A percentile compares a stretch with the other conserved stretches of the same genome.
phyloP scores from a whole-genome alignment of 2,797 vertebrate species.

The Epinephelus malabaricus region DNA sequence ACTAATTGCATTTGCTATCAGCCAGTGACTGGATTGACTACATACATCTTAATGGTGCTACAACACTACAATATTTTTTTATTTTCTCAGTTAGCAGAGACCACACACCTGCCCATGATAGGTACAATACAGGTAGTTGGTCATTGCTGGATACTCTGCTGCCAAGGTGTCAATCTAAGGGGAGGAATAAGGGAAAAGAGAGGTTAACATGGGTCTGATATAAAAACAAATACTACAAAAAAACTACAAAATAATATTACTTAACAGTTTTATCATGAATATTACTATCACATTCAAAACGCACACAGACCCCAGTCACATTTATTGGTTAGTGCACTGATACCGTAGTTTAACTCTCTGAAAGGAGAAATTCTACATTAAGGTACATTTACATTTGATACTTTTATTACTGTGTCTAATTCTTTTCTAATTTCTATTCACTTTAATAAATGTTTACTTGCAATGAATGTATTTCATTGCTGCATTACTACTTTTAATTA shows the following conservation, averaged over 20 bases:
- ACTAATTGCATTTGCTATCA: neutral
- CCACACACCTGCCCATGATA: conserved; percentile 92
- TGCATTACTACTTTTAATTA: neutral
- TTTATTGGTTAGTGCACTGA: neutral
- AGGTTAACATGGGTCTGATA: neutral
- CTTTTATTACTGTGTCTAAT: neutral
- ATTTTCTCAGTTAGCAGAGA: neutral
- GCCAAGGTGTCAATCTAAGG: conserved; percentile 95
- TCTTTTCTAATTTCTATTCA: neutral
- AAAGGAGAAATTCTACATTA: neutral
- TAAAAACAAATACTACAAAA: neutral
- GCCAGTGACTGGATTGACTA: neutral
- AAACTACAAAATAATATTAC: neutral
- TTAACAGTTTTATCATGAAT: neutral
- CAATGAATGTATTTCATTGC: neutral
- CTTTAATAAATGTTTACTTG: neutral
- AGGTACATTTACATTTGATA: neutral
- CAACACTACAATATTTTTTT: neutral
- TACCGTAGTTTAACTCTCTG: neutral
- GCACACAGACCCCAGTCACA: neutral
- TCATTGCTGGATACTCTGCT: conserved; percentile 94
- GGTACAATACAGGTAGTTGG: conserved; percentile 95
- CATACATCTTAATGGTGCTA: neutral
- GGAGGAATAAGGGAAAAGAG: neutral
- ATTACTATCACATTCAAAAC: neutral